A percentile compares a stretch with the other conserved stretches of the same genome.
These are phyloP conservation scores for Syngnathus scovelli DNA, from an alignment of 2,113 vertebrate species.

Conservation along the genomic window DNA sequence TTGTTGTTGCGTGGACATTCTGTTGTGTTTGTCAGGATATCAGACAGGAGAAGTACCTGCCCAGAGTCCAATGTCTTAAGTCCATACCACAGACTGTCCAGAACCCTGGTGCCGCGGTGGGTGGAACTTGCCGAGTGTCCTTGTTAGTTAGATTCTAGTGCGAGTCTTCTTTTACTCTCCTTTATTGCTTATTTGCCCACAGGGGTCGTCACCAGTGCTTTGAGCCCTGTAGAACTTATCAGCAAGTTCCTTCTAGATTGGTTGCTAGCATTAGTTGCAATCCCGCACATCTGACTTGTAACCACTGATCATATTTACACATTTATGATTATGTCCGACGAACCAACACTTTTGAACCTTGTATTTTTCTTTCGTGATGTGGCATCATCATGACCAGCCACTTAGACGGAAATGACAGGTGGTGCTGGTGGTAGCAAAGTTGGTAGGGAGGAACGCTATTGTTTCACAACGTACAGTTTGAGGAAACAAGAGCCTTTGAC, in stretches of 20 bases:
- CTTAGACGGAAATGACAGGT: neutral
- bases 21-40: slow-evolving; percentile 65
- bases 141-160: slow-evolving; percentile 31
- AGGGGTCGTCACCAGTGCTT: slow-evolving; percentile 8
- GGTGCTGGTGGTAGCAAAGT: neutral
- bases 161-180: slow-evolving; percentile 16
- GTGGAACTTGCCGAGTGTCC: slow-evolving; percentile 54
- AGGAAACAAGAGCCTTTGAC: too few relatives aligned
- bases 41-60: slow-evolving; percentile 66
- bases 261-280: slow-evolving; percentile 1
- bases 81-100: slow-evolving; percentile 63
- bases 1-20: slow-evolving; percentile 42
- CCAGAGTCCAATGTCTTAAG: slow-evolving; percentile 49
- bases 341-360: neutral
- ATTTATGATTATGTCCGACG: neutral
- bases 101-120: slow-evolving; percentile 67
- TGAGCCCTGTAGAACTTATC: slow-evolving; percentile 17
- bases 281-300: neutral
- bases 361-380: neutral
- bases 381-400: neutral
- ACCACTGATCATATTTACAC: slow-evolving; percentile 1
- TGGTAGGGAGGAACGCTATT: neutral
- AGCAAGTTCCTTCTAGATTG: slow-evolving; percentile 14
- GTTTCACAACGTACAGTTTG: neutral
- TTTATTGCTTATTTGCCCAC: neutral